A percentile compares a stretch with the other conserved stretches of the same genome.
Conservation (phyloP, 2,888 invertebrate genomes). For the Silvanus unidentatus region DNA sequence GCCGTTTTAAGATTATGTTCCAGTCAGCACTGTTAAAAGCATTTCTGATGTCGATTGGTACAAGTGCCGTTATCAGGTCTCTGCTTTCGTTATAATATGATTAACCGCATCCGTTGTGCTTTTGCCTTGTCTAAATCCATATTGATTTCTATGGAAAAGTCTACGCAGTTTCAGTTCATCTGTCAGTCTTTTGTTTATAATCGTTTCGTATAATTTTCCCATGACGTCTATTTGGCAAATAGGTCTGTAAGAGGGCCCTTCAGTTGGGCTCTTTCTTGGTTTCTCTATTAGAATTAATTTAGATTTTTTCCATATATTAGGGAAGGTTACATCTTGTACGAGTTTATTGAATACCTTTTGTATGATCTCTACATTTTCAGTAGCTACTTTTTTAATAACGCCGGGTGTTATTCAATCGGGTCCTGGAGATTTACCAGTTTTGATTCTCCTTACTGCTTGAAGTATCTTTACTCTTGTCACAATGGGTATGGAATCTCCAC, state of each 20-base stretch:
- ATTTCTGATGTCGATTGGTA: no score
- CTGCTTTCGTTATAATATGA: not conserved
- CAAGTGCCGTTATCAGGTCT: no score
- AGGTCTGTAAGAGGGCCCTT: no score
- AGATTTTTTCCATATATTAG: constrained; percentile 16
- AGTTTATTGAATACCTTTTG: constrained; percentile 7
- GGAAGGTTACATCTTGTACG: not conserved
- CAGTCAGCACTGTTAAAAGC: no score
- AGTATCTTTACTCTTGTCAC: no score
- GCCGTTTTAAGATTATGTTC: not conserved
- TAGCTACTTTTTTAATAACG: constrained; percentile 6
- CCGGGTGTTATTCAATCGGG: constrained; percentile 7
- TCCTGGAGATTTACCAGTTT: constrained; percentile 18
- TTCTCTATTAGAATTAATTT: no score
- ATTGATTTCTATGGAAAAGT: no score
- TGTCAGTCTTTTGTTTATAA: constrained; percentile 1
- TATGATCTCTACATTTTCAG: constrained; percentile 1
- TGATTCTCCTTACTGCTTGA: constrained; percentile 12
- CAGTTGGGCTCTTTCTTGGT: no score
- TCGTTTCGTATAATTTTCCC: constrained; percentile 1
- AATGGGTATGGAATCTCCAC: no score
- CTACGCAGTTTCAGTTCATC: no score
- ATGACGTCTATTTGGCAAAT: no score
- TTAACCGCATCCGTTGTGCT: not conserved
- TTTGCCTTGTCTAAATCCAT: no score